phyloP scores from a whole-genome alignment of 2,888 invertebrate genomes.

The Drosophila longiperda region DNA sequence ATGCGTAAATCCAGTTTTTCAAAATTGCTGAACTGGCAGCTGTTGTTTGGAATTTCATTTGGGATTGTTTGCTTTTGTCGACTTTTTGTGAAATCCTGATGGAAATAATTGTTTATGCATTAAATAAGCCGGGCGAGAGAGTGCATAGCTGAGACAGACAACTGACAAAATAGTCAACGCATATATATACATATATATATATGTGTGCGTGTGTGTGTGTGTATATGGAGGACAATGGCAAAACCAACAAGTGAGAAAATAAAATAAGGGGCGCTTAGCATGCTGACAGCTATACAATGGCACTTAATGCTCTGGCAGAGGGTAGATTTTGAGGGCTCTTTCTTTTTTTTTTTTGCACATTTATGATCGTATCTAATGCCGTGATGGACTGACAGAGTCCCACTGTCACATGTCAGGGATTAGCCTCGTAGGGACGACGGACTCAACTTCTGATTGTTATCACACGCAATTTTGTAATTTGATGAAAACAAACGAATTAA shows the following conservation, averaged over 20 bases:
- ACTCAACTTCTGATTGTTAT: conserved; percentile 79
- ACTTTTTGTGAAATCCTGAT: conserved; percentile 80
- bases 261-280: conserved; percentile 66
- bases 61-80: conserved; percentile 77
- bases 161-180: conserved; percentile 71
- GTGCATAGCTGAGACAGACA: conserved; percentile 61
- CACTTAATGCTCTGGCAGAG: conserved; percentile 61
- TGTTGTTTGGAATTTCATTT: conserved; percentile 48
- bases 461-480: conserved; percentile 84
- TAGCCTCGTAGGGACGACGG: conserved; percentile 58
- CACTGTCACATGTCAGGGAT: conserved; percentile 71
- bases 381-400: conserved; percentile 64
- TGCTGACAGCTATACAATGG: conserved; percentile 76
- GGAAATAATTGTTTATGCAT: conserved; percentile 83
- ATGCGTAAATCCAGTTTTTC: conserved; percentile 68
- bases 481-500: conserved; percentile 84
- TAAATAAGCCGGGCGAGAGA: conserved; percentile 77
- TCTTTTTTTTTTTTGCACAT: conserved; percentile 65
- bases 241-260: conserved; percentile 70
- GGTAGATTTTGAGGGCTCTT: conserved; percentile 48
- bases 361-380: conserved; percentile 79
- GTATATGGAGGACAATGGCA: conserved; percentile 49
- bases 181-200: not conserved
- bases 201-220: not conserved
- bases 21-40: conserved; percentile 52